Evolutionary conservation across 2,888 invertebrate species (phyloP), one percentile per base, ranked within the genome.

Genomic region (Gortyna flavago): DNA sequence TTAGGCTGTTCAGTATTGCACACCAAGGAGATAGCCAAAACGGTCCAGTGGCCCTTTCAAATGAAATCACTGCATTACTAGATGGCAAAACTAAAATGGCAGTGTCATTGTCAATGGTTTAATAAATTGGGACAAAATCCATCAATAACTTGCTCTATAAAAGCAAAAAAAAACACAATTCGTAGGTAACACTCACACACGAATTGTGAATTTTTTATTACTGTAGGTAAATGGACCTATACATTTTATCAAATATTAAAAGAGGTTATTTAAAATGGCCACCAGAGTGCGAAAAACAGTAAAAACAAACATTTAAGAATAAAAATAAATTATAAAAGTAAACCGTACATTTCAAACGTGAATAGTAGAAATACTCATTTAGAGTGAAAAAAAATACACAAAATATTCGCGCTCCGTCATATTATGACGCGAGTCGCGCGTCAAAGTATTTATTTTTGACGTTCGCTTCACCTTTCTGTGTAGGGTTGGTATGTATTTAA

Each of bases 401-500:
- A 85, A 87, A 87, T 88, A 89, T 86, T 88, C 69, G 51, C 85
- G 80, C 74, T 48, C 64, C 70, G 57, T 81, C 65, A 80, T 85
- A 84, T 80, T 85, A 65, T 72, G 68, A 75, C 72, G 73, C 69
- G 76, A 82, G 84, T 73, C 79, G 80, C 85, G 85, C 85, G 85
- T 84, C 83, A 86, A 90, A 91, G 87, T 88, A 91, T 91, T 90
- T 88, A 81, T 82, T 87, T 85, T 85, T 84, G 76, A 87, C 81
- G 81, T 85, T 81, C 48, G 68, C 61, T 75, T 71, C 70, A 79
- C 71, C 75, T 83, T 74, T 25, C 73, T 54, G n/a, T 41, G 13
- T 79, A 90, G 89, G 90, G 90, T 79, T 89, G 89, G 0, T 25
- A 7, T 25, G 2, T 25, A 35, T 77, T 69, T 44, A 16, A 35